Evolutionary conservation across 2,797 vertebrate genomes (phyloP).

Genomic region (Carduelis carduelis): DNA sequence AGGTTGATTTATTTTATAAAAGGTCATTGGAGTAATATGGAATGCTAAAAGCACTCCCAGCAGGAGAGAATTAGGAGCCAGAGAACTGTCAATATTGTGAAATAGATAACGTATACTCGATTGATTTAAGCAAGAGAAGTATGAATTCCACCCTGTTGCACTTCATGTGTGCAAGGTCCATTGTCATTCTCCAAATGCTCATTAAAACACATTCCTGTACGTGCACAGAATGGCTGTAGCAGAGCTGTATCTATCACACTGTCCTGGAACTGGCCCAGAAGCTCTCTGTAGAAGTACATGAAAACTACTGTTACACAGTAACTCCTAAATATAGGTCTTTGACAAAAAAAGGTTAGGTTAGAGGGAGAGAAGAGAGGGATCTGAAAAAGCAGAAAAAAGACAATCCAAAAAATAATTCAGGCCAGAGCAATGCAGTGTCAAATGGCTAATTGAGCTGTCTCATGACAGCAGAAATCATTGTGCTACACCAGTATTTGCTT

Average conservation of each 20-base stretch:
- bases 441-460: not conserved
- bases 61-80: not conserved
- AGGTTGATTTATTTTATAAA: constrained; percentile 12
- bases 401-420: not conserved
- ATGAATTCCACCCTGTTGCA: not conserved
- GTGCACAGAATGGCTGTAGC: not conserved
- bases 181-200: not conserved
- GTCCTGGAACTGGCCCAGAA: not conserved
- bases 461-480: not conserved
- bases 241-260: not conserved
- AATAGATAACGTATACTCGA: not conserved
- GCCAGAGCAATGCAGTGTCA: not conserved
- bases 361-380: not conserved
- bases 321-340: not conserved
- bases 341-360: not conserved
- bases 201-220: not conserved
- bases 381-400: not conserved
- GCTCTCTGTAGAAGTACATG: not conserved
- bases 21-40: not conserved
- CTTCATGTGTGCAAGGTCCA: not conserved
- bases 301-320: not conserved
- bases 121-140: not conserved
- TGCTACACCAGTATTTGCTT: not conserved
- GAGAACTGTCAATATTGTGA: not conserved
- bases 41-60: constrained; percentile 12